Conservation (phyloP, 2,888 invertebrate species). For the Mythimna pallens region DNA sequence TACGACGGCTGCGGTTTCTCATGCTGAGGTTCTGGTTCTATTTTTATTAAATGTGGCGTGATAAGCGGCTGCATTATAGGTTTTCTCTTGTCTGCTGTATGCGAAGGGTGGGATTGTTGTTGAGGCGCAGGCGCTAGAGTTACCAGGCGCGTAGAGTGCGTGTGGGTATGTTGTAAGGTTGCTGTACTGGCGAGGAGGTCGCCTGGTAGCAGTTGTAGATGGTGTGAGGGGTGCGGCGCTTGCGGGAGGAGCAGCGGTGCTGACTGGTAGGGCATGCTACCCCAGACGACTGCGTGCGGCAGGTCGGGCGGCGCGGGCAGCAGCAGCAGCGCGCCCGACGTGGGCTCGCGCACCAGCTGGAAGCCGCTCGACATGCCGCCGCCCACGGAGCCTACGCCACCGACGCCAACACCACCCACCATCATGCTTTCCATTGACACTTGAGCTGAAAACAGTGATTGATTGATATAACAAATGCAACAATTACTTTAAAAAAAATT, state of each 20-base stretch:
- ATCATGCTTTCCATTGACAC: slow-evolving; percentile 94
- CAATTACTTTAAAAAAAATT: neutral
- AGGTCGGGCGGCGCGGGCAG: slow-evolving; percentile 94
- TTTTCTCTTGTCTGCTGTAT: slow-evolving; percentile 82
- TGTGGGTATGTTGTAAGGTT: slow-evolving; percentile 92
- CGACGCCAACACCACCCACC: slow-evolving; percentile 91
- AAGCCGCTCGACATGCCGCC: slow-evolving; percentile 93
- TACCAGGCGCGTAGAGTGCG: slow-evolving; percentile 92
- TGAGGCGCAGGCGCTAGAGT: slow-evolving; percentile 91
- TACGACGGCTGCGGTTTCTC: slow-evolving; percentile 85
- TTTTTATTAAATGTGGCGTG: slow-evolving; percentile 92
- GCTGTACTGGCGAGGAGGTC: slow-evolving; percentile 92
- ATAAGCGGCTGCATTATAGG: slow-evolving; percentile 87
- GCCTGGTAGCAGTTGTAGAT: slow-evolving; percentile 92
- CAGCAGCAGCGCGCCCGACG: slow-evolving; percentile 95
- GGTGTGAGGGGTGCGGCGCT: slow-evolving; percentile 91
- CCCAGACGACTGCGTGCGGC: slow-evolving; percentile 94
- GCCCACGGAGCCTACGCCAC: slow-evolving; percentile 92
- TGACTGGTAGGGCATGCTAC: slow-evolving; percentile 91
- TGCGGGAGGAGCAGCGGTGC: slow-evolving; percentile 84
- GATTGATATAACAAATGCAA: neutral
- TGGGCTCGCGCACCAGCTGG: slow-evolving; percentile 96
- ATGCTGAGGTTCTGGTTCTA: slow-evolving; percentile 92
- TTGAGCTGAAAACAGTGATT: slow-evolving; percentile 89
- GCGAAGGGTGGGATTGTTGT: slow-evolving; percentile 80